Percentiles rank a stretch among this genome's conserved stretches.
Evolutionary conservation across 2,888 invertebrate genomes (phyloP).

Genomic region (Ectobius pallidus): DNA sequence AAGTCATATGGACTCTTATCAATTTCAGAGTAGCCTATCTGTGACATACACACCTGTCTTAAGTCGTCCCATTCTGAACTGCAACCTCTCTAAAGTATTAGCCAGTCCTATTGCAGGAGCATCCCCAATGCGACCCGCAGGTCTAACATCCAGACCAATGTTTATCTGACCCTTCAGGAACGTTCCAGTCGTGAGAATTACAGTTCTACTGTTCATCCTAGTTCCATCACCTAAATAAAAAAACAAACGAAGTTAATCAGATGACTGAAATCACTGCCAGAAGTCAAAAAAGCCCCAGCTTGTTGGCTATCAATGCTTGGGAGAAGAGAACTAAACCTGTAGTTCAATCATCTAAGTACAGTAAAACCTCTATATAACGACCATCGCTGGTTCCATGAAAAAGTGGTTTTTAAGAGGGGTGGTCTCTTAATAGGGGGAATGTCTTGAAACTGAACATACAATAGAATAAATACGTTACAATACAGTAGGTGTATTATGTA

Average conservation of each 20-base stretch:
- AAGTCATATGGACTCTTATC: too few relatives aligned
- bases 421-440: too few relatives aligned
- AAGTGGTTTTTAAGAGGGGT: too few relatives aligned
- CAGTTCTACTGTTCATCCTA: constrained; percentile 64
- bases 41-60: constrained; percentile 69
- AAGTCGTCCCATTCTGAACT: constrained; percentile 77
- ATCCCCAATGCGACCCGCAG: constrained; percentile 85
- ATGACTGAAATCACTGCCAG: constrained; percentile 40
- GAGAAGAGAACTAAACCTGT: too few relatives aligned
- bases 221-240: constrained; percentile 61
- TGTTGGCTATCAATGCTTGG: too few relatives aligned
- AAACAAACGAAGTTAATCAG: constrained; percentile 16
- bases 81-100: constrained; percentile 70
- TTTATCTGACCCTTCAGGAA: constrained; percentile 86
- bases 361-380: too few relatives aligned
- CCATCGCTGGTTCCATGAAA: too few relatives aligned
- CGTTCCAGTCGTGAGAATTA: constrained; percentile 87
- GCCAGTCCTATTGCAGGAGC: constrained; percentile 77
- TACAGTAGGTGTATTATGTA: too few relatives aligned
- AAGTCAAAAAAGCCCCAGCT: constrained; percentile 24
- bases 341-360: too few relatives aligned
- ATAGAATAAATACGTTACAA: too few relatives aligned
- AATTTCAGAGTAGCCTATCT: too few relatives aligned
- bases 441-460: too few relatives aligned
- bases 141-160: constrained; percentile 73